Base-by-base conservation (phyloP, 1,140 invertebrate species). In the Drosophila biarmipes region DNA sequence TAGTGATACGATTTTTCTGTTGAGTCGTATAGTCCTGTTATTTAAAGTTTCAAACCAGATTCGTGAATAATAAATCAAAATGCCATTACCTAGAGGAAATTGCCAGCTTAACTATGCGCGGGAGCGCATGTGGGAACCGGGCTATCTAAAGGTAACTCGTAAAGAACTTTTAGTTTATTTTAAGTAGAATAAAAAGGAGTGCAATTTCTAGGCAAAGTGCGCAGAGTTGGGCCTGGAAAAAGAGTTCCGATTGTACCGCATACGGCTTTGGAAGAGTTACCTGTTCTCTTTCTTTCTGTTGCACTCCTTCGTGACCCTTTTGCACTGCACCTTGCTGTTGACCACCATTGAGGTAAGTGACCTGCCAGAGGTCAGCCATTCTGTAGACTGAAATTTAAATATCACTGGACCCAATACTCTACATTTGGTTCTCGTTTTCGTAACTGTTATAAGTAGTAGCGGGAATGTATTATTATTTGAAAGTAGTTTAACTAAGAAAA, bases 81-180 rank as follows among this genome's bases (percentile, higher is more conserved):
- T 64, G 61, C 6, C 38, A n/a, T 14, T 2, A 4, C 0, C 6
- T 11, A 8, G 0, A 0, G 11, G 5, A 7, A 11, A 17, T 4
- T 64, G 61, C 17, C 6, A 6, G 5, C 21, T 62, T 2, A 43
- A 61, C 21, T 61, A 43, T 35, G 0, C 6, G 1, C 14, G n/a
- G 11, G 56, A 58, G 40, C 37, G 31, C 2, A n/a, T 31, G 1
- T 79, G 75, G 76, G 66, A 78, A 12, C 34, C 17, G 10, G 0
- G 8, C 2, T 77, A 57, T n/a, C 46, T 80, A 7, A 58, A 46
- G 73, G 78, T 80, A 73, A 46, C 4, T 15, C 17, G 14, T 6
- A 0, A 10, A 14, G 11, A 4, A 7, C 1, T 3, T 34, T 2
- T n/a, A 14, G 0, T 15, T 10, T 5, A 2, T 4, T 27, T 1